Evolutionary conservation across 2,797 vertebrate genomes (phyloP).

Genomic region (Denticeps clupeoides): DNA sequence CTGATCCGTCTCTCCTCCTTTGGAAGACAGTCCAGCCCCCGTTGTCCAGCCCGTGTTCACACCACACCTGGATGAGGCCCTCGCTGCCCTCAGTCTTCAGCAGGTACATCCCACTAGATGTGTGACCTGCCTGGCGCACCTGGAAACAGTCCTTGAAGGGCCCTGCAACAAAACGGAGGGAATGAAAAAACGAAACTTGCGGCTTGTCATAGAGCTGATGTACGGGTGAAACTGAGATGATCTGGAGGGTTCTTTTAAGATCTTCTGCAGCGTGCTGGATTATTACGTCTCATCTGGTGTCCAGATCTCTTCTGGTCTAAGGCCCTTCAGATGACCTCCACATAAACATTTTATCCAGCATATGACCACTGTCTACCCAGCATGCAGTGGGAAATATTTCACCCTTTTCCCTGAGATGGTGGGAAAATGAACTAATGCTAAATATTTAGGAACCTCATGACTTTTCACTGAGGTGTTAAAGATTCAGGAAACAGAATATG

Average conservation of each 20-base stretch:
- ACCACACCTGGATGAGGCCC: conserved; percentile 82
- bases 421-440: no score
- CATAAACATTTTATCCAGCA: no score
- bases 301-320: not conserved
- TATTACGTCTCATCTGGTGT: not conserved
- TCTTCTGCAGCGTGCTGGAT: not conserved
- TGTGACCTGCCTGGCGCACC: conserved; percentile 79
- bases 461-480: no score
- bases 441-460: no score
- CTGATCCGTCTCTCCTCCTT: conserved; percentile 84
- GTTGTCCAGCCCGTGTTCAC: conserved; percentile 86
- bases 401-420: no score
- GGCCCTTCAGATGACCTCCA: not conserved
- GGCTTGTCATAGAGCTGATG: not conserved
- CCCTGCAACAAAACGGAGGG: conserved; percentile 69
- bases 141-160: conserved; percentile 90
- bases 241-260: not conserved
- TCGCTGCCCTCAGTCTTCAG: conserved; percentile 75
- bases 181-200: no score
- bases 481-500: no score
- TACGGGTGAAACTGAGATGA: not conserved
- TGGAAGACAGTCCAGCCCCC: conserved; percentile 97
- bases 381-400: no score
- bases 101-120: conserved; percentile 87
- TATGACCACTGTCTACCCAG: no score